phyloP scores from a whole-genome alignment of 2,888 invertebrate species.

The Glyphotaelius pellucidus region DNA sequence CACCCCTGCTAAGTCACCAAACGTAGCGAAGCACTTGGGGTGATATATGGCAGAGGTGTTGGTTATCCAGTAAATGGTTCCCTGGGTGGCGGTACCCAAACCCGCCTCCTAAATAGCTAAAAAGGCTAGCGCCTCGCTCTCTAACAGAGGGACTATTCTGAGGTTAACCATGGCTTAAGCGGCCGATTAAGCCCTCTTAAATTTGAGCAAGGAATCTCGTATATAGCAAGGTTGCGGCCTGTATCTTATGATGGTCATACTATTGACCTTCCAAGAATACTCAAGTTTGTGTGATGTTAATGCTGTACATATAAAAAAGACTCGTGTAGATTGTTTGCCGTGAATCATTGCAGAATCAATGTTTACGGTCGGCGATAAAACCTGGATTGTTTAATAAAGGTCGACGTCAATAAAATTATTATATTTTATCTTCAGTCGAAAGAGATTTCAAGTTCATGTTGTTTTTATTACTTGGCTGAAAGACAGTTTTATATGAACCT shows the following conservation, averaged over 20 bases:
- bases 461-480: neutral
- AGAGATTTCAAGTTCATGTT: neutral
- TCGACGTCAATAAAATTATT: neutral
- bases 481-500: neutral
- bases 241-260: neutral
- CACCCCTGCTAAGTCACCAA: too few relatives aligned
- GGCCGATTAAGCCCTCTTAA: too few relatives aligned
- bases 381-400: slow-evolving; percentile 15
- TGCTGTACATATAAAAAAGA: neutral
- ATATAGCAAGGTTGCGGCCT: too few relatives aligned
- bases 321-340: slow-evolving; percentile 13
- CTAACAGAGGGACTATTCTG: too few relatives aligned
- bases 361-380: slow-evolving; percentile 33
- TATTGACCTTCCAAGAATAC: slow-evolving; percentile 25
- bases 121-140: too few relatives aligned
- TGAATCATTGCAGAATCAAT: slow-evolving; percentile 25
- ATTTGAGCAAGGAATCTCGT: too few relatives aligned
- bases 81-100: too few relatives aligned
- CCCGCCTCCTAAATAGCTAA: too few relatives aligned
- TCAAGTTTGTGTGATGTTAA: neutral
- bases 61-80: too few relatives aligned
- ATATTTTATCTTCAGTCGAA: neutral
- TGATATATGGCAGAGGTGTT: too few relatives aligned
- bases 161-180: too few relatives aligned
- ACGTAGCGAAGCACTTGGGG: too few relatives aligned